These are phyloP conservation scores for Micrasema longulum DNA, from an alignment of 1,140 invertebrate genomes.

Conservation along the genomic window DNA sequence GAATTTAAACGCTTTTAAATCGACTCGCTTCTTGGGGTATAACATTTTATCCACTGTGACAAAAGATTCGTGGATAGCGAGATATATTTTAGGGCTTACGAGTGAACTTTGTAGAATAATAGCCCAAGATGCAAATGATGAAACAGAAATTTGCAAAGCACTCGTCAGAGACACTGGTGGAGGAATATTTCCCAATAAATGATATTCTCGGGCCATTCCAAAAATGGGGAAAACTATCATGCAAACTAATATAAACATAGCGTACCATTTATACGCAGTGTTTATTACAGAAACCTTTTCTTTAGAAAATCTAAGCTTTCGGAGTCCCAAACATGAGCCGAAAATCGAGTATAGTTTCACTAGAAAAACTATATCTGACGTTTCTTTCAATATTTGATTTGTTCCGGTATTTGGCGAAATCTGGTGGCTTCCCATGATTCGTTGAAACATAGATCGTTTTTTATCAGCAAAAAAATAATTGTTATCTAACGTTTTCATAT, in stretches of 20 bases:
- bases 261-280: constrained; percentile 3
- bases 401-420: too few species aligned
- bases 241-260: neutral
- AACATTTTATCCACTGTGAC: constrained; percentile 16
- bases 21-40: neutral
- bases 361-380: constrained; percentile 7
- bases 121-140: neutral
- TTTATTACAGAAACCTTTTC: neutral
- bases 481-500: too few species aligned
- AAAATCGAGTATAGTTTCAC: neutral
- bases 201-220: neutral
- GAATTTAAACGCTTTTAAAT: constrained; percentile 17
- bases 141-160: neutral
- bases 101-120: constrained; percentile 5
- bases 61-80: constrained; percentile 3
- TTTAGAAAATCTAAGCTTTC: constrained; percentile 1
- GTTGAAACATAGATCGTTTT: too few species aligned
- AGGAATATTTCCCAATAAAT: neutral
- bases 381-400: neutral
- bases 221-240: neutral
- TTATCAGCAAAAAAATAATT: too few species aligned
- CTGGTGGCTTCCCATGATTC: too few species aligned
- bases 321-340: constrained; percentile 3
- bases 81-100: constrained; percentile 3
- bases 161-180: neutral